Base-by-base conservation (phyloP, 1,140 invertebrate genomes). In the Meloidogyne floridensis region DNA sequence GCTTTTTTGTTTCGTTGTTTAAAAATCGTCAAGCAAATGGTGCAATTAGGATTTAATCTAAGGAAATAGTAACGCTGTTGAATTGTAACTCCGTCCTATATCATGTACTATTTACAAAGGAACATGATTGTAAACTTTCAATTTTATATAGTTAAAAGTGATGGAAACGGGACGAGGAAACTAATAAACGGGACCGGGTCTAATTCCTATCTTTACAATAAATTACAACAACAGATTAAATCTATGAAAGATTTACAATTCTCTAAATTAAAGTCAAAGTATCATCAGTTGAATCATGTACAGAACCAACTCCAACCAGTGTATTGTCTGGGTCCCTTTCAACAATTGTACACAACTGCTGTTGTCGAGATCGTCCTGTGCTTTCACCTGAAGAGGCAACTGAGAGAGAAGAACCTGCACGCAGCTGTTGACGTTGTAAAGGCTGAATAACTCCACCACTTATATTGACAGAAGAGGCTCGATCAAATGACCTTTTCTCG, bases 241-340 rank as follows among this genome's bases (percentile, higher is more conserved):
- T 32, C 32, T 32, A 32, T 32, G 32, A 59, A 65, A n/a, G 6
- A n/a, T 11, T n/a, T 65, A 6, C 15, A n/a, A n/a, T 65, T 47
- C 7, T 47, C 11, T 59, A 75, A 53, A 69, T 13, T 72, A n/a
- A 79, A 20, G 77, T 79, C 65, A 79, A 72, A 15, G 77, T 79
- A 72, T 79, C 77, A 18, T 79, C 77, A 0, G 69, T 72, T 4
- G 43, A 51, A 18, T 47, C 72, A 13, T 71, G 51, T 18, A 42
- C 20, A 6, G 69, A 54, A 4, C 65, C 59, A 69, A 69, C 77
- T 11, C 77, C 77, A 51, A 79, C 59, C 77, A 79, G 13, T 32
- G 77, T 79, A 72, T 79, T 79, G 32, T 79, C 77, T 72, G 77
- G 77, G 20, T 79, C 77, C 59, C 69, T 79, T 20, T 79, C 77